Base-by-base conservation (phyloP, 2,888 invertebrate species). In the Cheilosia variabilis region DNA sequence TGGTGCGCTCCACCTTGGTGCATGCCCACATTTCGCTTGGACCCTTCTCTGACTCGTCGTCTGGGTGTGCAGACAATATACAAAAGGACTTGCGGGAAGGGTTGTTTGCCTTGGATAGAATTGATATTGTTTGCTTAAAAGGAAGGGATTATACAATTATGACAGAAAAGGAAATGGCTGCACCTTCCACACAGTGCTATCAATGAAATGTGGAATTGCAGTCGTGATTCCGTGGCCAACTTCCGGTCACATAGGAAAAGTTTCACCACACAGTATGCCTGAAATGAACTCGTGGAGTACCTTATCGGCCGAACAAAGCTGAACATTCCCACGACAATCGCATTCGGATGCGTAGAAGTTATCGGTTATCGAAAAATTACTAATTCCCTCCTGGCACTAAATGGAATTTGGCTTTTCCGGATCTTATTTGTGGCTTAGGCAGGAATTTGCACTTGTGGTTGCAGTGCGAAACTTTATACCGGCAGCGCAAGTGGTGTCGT, bases 101-200 rank as follows among this genome's bases (percentile, higher is more conserved):
- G 69, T 45, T 31, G 37, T n/a, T 41, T 13, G 62, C 41, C 27
- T 55, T 31, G 19, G 41, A 68, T 52, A 68, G 47, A 68, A 63
- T 55, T 57, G 34, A 52, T 68, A 68, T 73, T 72, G 72, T 73
- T 63, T 34, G 50, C 72, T 31, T 34, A 45, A 50, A 78, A 73
- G 68, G 62, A 83, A 72, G 73, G 71, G 57, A 68, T 78, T 83
- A 78, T 83, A 63, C 73, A 73, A 73, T 78, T 72, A 58, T 62
- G 19, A 4, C 22, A 55, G 55, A 65, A 13, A 43, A 65, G 57
- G 65, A 24, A 62, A 63, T 68, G 47, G 31, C 52, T 17, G 37
- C 37, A 52, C 31, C 45, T 34, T 15, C 19, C 34, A 45, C 7
- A 22, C 22, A 57, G 50, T 58, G 10, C 13, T 52, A 22, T 22